phyloP scores from a whole-genome alignment of 2,797 vertebrate species.

The Crocodylus rhombifer region DNA sequence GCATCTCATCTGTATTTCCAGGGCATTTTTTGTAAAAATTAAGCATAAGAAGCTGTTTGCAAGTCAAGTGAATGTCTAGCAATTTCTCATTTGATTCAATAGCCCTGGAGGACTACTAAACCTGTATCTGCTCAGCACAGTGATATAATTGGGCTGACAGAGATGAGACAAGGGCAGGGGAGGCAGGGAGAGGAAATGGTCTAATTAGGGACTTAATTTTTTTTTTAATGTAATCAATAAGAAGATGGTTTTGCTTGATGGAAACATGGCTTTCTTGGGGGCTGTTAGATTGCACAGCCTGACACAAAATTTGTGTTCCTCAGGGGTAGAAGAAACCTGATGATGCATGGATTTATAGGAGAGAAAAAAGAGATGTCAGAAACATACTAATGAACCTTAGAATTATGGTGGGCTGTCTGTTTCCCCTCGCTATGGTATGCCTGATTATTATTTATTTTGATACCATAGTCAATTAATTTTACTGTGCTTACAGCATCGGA shows the following conservation, averaged over 20 bases:
- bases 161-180: constrained; percentile 11
- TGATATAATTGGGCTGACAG: constrained; percentile 24
- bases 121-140: background rate
- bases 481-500: background rate
- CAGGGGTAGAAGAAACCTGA: accelerated
- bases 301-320: background rate
- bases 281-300: background rate
- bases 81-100: constrained; percentile 54
- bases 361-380: background rate
- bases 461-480: background rate
- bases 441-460: background rate
- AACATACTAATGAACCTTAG: accelerated
- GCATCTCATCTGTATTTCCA: constrained; percentile 29
- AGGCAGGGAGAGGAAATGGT: background rate
- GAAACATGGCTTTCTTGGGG: background rate
- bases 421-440: no score
- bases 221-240: constrained; percentile 36
- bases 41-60: constrained; percentile 60
- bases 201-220: constrained; percentile 40
- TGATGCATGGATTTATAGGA: background rate
- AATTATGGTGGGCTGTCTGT: no score
- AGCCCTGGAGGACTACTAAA: constrained; percentile 60
- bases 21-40: constrained; percentile 35
- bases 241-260: background rate
- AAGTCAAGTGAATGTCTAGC: background rate